Conservation (phyloP, 2,888 invertebrate species). For the Apotomis betuletana region DNA sequence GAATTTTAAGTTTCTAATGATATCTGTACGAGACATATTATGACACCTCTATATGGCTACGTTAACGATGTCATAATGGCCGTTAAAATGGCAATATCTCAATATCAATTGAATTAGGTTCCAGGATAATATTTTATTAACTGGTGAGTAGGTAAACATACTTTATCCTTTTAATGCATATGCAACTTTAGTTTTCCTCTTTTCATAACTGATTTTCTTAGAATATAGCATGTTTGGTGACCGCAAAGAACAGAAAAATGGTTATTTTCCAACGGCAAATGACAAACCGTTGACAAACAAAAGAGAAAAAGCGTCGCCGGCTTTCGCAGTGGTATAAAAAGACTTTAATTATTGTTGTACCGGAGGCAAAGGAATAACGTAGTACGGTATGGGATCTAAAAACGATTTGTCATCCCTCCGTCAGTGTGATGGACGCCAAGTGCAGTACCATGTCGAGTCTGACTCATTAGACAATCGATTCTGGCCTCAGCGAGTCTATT, state of each 20-base stretch:
- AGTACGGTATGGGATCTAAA: conserved; percentile 65
- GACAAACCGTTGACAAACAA: conserved; percentile 28
- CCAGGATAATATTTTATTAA: too few relatives aligned
- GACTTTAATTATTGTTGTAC: conserved; percentile 60
- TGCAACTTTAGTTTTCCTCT: not conserved
- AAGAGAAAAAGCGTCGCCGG: conserved; percentile 27
- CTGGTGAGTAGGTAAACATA: too few relatives aligned
- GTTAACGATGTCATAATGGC: too few relatives aligned
- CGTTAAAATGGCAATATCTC: too few relatives aligned
- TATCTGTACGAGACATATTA: too few relatives aligned
- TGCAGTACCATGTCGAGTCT: conserved; percentile 77
- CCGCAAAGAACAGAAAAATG: conserved; percentile 35
- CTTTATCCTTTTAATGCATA: not conserved
- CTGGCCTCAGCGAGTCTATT: conserved; percentile 55
- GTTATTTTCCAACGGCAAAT: conserved; percentile 21
- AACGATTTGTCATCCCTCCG: conserved; percentile 79
- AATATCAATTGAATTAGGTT: too few relatives aligned
- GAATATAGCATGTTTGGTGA: conserved; percentile 28
- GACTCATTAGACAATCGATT: conserved; percentile 81
- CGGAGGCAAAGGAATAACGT: conserved; percentile 58
- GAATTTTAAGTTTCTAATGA: too few relatives aligned
- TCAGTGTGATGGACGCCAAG: conserved; percentile 72
- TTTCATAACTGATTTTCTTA: conserved; percentile 10
- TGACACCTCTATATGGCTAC: too few relatives aligned
- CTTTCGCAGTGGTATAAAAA: conserved; percentile 32